phyloP scores from a whole-genome alignment of 2,113 vertebrate species.

The Panthera tigris region DNA sequence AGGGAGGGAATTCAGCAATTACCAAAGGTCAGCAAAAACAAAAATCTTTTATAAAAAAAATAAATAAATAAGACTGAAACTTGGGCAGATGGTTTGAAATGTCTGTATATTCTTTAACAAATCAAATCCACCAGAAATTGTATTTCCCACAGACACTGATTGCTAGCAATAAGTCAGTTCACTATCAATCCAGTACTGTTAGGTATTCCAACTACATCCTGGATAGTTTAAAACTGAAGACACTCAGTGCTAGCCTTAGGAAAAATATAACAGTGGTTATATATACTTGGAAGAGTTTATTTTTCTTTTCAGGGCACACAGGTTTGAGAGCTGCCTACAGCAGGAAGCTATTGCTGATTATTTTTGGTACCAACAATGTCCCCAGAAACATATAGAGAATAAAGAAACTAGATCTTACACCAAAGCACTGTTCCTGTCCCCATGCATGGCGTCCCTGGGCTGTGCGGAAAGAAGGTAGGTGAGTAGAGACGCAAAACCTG shows the following conservation, averaged over 20 bases:
- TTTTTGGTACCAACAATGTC: background rate
- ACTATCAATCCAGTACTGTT: background rate
- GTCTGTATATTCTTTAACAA: background rate
- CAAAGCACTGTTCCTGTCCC: background rate
- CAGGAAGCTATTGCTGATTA: background rate
- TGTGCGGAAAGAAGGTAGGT: background rate
- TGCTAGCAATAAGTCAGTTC: background rate
- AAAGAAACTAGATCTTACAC: background rate
- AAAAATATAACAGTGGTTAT: background rate
- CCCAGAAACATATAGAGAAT: background rate
- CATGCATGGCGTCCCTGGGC: fast-evolving
- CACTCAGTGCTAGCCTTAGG: background rate
- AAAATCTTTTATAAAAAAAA: background rate
- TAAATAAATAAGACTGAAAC: background rate
- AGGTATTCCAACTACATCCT: background rate
- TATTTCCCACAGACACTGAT: background rate
- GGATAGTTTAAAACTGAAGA: background rate
- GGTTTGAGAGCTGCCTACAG: background rate
- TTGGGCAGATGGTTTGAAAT: background rate
- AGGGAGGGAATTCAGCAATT: background rate
- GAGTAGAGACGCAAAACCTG: background rate
- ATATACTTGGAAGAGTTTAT: background rate
- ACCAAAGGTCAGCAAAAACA: background rate
- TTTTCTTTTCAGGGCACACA: background rate
- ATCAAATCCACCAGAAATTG: background rate